Base-by-base conservation (phyloP, 2,888 invertebrate genomes). In the Nycteola revayana region DNA sequence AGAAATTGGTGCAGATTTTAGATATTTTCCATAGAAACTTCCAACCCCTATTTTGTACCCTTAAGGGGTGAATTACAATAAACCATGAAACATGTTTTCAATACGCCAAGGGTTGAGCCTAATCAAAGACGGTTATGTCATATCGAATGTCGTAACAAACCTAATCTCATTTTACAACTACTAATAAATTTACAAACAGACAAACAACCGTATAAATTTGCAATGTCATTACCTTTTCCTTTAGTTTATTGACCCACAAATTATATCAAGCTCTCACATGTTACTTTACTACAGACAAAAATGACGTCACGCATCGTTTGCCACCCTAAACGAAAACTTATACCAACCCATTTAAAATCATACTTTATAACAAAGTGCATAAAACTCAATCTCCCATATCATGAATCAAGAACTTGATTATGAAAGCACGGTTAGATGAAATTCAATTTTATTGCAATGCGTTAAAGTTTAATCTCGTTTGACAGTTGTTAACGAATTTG, bases 281-380 rank as follows among this genome's bases (percentile, higher is more conserved):
- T 75, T 67, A 58, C 66, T 60, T 60, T 66, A 66, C 21, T 60
- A 50, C 63, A 61, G 63, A 70, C 71, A 69, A 60, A 63, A 69
- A 59, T 60, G 69, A 74, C 71, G 75, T 58, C 44, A 61, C 60
- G 76, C 66, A 62, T 60, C 62, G 77, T 32, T 73, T 59, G 42
- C 32, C 81, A 83, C 83, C 83, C 83, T 66, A 73, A 42, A 51
- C 51, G 37, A 56, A 58, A 58, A 43, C 42, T 32, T 2, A 8
- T 4, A 2, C 1, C 2, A 6, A 2, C 0, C 36, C 29, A 51
- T 32, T 17, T 25, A 26, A 48, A 58, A 36, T 32, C 34, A 27
- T 25, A 26, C 6, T 6, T 30, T 60, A 39, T 7, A 0, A 0
- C 0, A 0, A 1, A 2, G 0, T 0, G 0, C 0, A 24, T 49